Percentiles rank a stretch among this genome's conserved stretches.
These are phyloP conservation scores for Metopolophium dirhodum DNA, from an alignment of 1,140 invertebrate species.

Conservation along the genomic window DNA sequence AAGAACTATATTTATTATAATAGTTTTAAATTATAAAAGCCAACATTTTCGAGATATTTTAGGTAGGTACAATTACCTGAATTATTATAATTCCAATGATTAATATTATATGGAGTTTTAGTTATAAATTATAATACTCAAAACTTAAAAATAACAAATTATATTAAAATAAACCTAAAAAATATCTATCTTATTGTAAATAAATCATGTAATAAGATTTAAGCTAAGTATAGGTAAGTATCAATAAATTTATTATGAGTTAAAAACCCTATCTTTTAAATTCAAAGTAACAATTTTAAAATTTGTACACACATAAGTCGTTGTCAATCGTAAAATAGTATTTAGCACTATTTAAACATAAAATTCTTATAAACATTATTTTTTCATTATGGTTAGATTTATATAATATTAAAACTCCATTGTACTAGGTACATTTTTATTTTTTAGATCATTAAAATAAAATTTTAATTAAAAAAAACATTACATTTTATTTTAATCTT, in stretches of 20 bases:
- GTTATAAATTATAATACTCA: too few relatives aligned
- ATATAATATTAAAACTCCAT: too few relatives aligned
- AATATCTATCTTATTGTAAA: not conserved
- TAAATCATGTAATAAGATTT: not conserved
- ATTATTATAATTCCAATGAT: too few relatives aligned
- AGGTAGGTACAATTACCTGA: too few relatives aligned
- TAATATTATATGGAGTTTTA: too few relatives aligned
- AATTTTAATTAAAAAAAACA: not conserved
- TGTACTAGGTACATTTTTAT: too few relatives aligned
- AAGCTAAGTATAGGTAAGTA: not conserved
- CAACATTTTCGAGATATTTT: too few relatives aligned
- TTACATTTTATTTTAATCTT: not conserved
- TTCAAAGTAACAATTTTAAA: not conserved
- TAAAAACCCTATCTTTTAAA: not conserved
- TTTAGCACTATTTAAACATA: not conserved
- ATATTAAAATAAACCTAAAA: not conserved
- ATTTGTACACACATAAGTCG: not conserved
- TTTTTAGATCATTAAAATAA: not conserved
- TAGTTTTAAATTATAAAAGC: too few relatives aligned
- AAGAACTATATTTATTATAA: too few relatives aligned
- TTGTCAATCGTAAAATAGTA: not conserved
- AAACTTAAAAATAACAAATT: not conserved
- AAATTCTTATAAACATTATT: not conserved
- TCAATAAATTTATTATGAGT: not conserved
- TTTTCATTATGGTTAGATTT: not conserved